These are phyloP conservation scores for Thalassaphorura encarpata DNA, from an alignment of 1,140 invertebrate genomes.

Conservation along the genomic window DNA sequence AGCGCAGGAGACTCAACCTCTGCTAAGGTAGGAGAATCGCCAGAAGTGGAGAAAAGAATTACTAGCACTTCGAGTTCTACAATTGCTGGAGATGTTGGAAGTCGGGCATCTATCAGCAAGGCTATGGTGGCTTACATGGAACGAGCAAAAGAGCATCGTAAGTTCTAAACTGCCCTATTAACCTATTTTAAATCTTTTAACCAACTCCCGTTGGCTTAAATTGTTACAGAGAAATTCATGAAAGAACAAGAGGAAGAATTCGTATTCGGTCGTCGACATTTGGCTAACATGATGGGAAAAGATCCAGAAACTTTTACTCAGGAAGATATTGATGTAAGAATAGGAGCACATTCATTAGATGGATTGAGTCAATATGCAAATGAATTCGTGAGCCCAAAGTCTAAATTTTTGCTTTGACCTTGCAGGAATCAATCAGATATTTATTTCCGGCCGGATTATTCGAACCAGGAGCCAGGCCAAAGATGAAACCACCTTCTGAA, in stretches of 20 bases:
- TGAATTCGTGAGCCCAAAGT: no score
- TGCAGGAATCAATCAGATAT: slow-evolving; percentile 75
- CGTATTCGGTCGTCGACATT: slow-evolving; percentile 82
- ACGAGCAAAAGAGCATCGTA: slow-evolving; percentile 62
- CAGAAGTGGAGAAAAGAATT: no score
- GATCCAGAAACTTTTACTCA: slow-evolving; percentile 79
- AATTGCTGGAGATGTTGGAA: no score
- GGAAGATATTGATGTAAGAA: slow-evolving; percentile 68
- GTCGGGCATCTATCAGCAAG: slow-evolving; percentile 63
- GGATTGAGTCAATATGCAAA: no score
- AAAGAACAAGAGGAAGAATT: slow-evolving; percentile 68
- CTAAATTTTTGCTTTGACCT: slow-evolving; percentile 30
- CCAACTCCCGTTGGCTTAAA: background rate
- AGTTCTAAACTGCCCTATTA: slow-evolving; percentile 18
- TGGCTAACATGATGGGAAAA: slow-evolving; percentile 97
- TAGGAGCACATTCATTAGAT: background rate
- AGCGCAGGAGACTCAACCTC: background rate
- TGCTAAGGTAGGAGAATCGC: background rate
- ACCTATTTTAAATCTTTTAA: background rate
- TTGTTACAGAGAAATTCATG: slow-evolving; percentile 64
- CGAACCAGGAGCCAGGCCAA: slow-evolving; percentile 65
- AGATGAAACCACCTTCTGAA: slow-evolving; percentile 75
- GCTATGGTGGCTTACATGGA: slow-evolving; percentile 81
- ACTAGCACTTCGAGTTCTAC: background rate
- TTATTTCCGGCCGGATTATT: slow-evolving; percentile 84